Percentiles rank a stretch among this genome's conserved stretches.
phyloP scores from a whole-genome alignment of 2,113 vertebrate genomes.

The Callocephalon fimbriatum region DNA sequence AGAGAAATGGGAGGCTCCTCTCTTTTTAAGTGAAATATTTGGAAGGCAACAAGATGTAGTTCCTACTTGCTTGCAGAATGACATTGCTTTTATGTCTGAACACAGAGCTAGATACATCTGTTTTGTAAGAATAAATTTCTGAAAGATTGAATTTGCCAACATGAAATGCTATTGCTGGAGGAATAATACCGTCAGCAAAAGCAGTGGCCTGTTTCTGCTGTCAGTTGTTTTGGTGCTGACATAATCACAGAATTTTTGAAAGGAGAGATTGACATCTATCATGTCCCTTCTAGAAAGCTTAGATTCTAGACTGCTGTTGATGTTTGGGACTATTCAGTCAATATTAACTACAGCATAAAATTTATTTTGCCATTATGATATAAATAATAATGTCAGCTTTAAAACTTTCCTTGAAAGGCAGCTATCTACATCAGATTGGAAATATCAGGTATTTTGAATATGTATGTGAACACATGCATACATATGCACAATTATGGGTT shows the following conservation, averaged over 20 bases:
- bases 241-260: background rate
- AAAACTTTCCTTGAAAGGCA: background rate
- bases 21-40: background rate
- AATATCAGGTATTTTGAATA: background rate
- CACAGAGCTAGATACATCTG: background rate
- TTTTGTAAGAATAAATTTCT: background rate
- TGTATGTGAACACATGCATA: fast-evolving
- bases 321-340: background rate
- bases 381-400: background rate
- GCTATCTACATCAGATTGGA: background rate
- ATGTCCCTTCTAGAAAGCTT: background rate
- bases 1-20: background rate
- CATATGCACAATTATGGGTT: background rate
- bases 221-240: background rate
- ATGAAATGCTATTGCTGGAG: background rate
- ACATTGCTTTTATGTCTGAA: background rate
- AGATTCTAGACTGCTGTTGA: background rate
- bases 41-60: background rate
- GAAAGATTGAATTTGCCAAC: background rate
- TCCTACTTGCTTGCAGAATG: background rate
- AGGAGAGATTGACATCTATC: background rate
- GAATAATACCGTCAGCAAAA: background rate
- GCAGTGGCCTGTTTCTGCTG: background rate
- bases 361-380: background rate
- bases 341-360: background rate